Base-by-base conservation (phyloP, 1,140 invertebrate genomes). In the Asbolus verrucosus region DNA sequence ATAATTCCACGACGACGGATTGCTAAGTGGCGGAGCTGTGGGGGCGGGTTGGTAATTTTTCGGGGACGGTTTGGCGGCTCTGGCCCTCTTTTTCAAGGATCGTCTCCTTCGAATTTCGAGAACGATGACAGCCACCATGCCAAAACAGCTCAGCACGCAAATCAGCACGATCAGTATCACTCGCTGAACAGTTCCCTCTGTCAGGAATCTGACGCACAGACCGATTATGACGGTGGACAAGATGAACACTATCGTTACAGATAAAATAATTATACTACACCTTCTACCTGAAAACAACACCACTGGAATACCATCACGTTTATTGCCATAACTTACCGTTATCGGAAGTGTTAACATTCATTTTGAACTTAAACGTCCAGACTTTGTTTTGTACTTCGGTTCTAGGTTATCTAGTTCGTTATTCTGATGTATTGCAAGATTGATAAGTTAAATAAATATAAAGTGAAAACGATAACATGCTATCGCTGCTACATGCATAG, bases 191-290 rank as follows among this genome's bases (percentile, higher is more conserved):
- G 13, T 54, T 27, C 46, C 46, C 27, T 24, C 21, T 11, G 21
- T 27, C 11, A 54, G 11, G 13, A 54, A 54, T 54, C 46, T 54
- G 11, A 54, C 46, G 14, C 46, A 54, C 6, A 54, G n/a, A 27
- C 46, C 46, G 1, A 24, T 8, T 24, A 54, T 54, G n/a, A 54
- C 46, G 1, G 14, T 27, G 6, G 19, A 0, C 6, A 54, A 3
- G 19, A 54, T 30, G 27, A 54, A 30, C 11, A 13, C 14, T 2
- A 54, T 11, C 14, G 46, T 27, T 13, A 14, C 19, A 18, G 21
- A 24, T 54, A 27, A 14, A 27, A 54, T 54, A 27, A 54, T 54
- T 27, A 54, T 27, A 27, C 19, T 27, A 27, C 21, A 30, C 13
- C 21, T n/a, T 54, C 21, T 11, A 14, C 46, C 46, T 54, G 9